Base-by-base conservation (phyloP, 2,888 invertebrate genomes). In the Cephus spinipes region DNA sequence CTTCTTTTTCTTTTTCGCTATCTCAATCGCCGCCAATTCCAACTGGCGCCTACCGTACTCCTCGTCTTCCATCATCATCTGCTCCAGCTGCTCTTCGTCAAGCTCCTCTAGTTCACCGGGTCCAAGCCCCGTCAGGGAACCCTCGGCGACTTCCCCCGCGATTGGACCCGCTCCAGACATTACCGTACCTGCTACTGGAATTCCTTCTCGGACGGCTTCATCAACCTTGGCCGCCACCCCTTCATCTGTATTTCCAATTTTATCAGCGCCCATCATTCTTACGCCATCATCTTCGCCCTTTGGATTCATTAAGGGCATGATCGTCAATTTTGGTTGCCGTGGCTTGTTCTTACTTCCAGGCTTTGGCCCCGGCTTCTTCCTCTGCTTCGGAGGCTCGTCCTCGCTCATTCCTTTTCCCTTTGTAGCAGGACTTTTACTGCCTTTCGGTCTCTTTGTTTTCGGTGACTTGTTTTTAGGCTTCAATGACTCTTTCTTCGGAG, bases 1-100 rank as follows among this genome's bases (percentile, higher is more conserved):
- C 80, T 90, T 90, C 78, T 89, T 90, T 83, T 89, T 92, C 83
- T 80, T 87, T 77, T 88, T 92, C 36, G 89, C 89, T 78, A 91
- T 91, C 81, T 91, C 91, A 36, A 91, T 90, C 0, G 92, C 92
- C 0, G 93, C 92, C 35, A 93, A 81, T 80, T 93, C 93, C 6
- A 93, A 86, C 83, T 93, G 94, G 30, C 93, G 92, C 55, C 93
- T 93, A 0, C 93, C 94, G 73, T 93, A 94, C 81, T 94, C 94
- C 85, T 94, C 94, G 74, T 94, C 94, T 82, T 94, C 94, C 90
- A 94, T 94, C 93, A 94, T 93, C 86, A 93, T 93, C 76, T 90
- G 90, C 69, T 90, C 90, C 33, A 91, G 80, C 68, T 91, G 90
- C 40, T 91, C 91, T 6, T 91, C 91, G 73, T 91, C 91, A 12